Base-by-base conservation (phyloP, 2,888 invertebrate genomes). In the Cephus nigrinus region DNA sequence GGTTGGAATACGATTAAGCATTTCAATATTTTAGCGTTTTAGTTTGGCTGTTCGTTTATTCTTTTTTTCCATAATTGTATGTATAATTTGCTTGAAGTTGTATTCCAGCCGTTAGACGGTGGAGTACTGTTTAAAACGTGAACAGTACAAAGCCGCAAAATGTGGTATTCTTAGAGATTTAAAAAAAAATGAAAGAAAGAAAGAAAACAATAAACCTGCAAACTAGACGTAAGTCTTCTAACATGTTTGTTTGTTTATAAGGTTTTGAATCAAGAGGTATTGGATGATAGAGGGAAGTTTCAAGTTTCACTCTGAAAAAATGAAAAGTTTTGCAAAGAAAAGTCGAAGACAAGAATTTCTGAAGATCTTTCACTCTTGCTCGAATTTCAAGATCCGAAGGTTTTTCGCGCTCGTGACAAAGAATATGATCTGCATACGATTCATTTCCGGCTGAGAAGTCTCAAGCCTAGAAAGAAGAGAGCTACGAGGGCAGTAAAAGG, bases 201-300 rank as follows among this genome's bases (percentile, higher is more conserved):
- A 83, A 84, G 81, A 76, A 83, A 80, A 82, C 80, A 83, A 83
- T 84, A 85, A 86, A 83, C 79, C 79, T 85, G 84, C 84, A 87
- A 82, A 33, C 68, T 78, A 82, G 86, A 84, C 84, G 85, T 88
- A 89, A 88, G 88, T 88, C 91, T 88, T 91, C 91, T 91, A 91
- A 91, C 90, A 88, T 89, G 86, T 95, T 95, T 95, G 94, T 95
- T 95, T 95, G 94, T 95, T 95, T 95, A 94, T 94, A 95, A 95
- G 95, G 95, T 95, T 94, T 94, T 95, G 95, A 95, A 95, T 95
- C 95, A 95, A 95, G 95, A 95, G 94, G 94, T 95, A 94, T 95
- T 94, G 95, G 95, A 95, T 95, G 95, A 95, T 91, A 90, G 91
- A 91, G 91, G 91, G 91, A 91, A 91, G 90, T 91, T 91, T 91